phyloP scores from a whole-genome alignment of 2,797 vertebrate genomes.

The Ptychadena robeensis region DNA sequence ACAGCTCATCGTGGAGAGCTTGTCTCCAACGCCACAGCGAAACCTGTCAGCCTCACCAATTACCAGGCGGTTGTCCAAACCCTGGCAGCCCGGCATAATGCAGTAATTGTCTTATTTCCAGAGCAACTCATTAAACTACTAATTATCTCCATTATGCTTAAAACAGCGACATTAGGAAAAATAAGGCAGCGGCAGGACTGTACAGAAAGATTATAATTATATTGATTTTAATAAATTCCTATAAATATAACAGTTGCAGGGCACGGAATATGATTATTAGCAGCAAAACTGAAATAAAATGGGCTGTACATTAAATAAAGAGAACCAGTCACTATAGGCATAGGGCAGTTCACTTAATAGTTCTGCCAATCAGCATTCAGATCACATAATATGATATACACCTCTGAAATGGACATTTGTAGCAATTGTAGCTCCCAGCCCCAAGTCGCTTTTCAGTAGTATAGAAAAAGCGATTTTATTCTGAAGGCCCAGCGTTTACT shows the following conservation, averaged over 20 bases:
- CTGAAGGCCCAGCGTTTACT: no score
- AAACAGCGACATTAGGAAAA: slow-evolving; percentile 3
- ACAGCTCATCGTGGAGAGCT: background rate
- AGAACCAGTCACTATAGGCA: no score
- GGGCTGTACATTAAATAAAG: background rate
- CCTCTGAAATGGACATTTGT: no score
- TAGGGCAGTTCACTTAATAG: no score
- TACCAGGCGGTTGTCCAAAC: background rate
- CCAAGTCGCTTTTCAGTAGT: no score
- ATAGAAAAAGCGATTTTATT: no score
- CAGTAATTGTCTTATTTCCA: slow-evolving; percentile 42
- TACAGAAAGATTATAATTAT: slow-evolving; percentile 7
- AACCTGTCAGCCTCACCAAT: background rate
- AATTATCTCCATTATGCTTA: slow-evolving; percentile 34
- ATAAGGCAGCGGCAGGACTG: background rate
- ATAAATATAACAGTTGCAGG: background rate
- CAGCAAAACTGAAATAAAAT: background rate
- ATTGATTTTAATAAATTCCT: slow-evolving; percentile 1
- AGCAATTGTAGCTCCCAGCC: no score
- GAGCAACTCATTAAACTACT: slow-evolving; percentile 10
- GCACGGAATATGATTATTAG: no score
- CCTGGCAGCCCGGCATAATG: background rate
- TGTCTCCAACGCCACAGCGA: background rate
- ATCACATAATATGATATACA: no score
- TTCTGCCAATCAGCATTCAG: no score